Base-by-base conservation (phyloP, 2,797 vertebrate genomes). In the Tamandua tetradactyla region DNA sequence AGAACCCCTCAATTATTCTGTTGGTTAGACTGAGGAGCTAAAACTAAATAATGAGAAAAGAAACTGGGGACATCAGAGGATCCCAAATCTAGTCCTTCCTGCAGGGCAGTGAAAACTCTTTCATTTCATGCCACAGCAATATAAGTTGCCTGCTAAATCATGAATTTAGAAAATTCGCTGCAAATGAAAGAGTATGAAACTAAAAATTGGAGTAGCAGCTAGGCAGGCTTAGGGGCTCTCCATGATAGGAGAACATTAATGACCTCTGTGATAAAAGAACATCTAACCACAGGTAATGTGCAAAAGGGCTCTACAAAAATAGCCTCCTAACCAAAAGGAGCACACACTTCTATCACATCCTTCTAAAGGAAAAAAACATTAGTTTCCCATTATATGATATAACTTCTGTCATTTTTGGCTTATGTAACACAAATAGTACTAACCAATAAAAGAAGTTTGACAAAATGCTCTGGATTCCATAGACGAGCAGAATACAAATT, bases 121-220 rank as follows among this genome's bases (percentile, higher is more conserved):
- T 66, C 17, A 1, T 92, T 83, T 61, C 22, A 47, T 64, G 72
- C 49, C 5, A 2, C 20, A 23, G 66, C 49, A 84, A 62, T 72
- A 15, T 35, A 37, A 20, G 59, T 91, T 59, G 85, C 55, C 17
- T 75, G 40, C 2, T 52, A 27, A 30, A 27, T 55, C 35, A 11
- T 57, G 81, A 93, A 68, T 68, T 84, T 89, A 68, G 55, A 81
- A 94, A 74, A 76, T 76, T 80, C 61, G 52, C 8, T 40, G 13
- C 2, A 0, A 55, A 22, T 37, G 5, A 9, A 61, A 42, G 27
- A 32, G 14, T 44, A 11, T 27, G 22, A 52, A 76, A 42, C 76
- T 72, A 20, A 52, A 88, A 79, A 59, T 35, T 30, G 76, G 42
- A 57, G 47, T 35, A 37, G 42, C 12, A 80, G 49, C 7, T 0